Evolutionary conservation across 2,797 vertebrate species (phyloP), one percentile per base, ranked within the genome.

Genomic region (Anabacerthia variegaticeps): DNA sequence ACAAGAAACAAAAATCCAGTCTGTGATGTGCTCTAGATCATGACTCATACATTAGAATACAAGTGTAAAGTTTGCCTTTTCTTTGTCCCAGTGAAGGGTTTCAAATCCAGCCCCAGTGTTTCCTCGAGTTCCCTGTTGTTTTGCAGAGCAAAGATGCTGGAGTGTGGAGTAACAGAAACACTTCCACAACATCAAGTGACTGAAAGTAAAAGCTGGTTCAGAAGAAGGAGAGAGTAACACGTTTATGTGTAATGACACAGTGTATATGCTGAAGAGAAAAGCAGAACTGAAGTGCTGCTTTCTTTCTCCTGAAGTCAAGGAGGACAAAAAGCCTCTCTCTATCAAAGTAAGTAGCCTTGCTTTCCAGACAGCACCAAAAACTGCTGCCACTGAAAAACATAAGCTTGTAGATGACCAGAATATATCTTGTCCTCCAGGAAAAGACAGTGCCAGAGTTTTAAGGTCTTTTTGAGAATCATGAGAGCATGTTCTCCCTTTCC

Each of bases 361-460:
- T 92, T 88, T 71, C 54, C 62, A 94, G 82, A 94, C 79, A 93
- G 79, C 82, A 79, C 80, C 85, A 88, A 86, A 89, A 95, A 89
- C 34, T 75, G 69, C 88, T 85, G 27, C 52, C 65, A 44, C 39
- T 75, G 80, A 76, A 85, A 83, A 89, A 65, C 18, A 8, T 10
- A 44, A 4, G 1, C 68, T 78, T 66, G 49, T 54, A 85, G 67
- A 88, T 92, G 73, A 89, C 73, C 91, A 76, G 41, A 91, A 82
- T 95, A 66, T 84, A 93, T 94, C 91, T 81, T 78, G 52, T 93
- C 79, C 36, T 82, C 46, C 51, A 36, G 39, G 41, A 95, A 95
- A 89, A 77, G 61, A 88, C 34, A 68, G 58, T 12, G 41, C 62
- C 89, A 85, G 63, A 91, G 49, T 75, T 94, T 93, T 90, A 96